Percentiles rank a stretch among this genome's conserved stretches.
These are phyloP conservation scores for Adelphocoris suturalis DNA, from an alignment of 2,888 invertebrate species.

Conservation along the genomic window DNA sequence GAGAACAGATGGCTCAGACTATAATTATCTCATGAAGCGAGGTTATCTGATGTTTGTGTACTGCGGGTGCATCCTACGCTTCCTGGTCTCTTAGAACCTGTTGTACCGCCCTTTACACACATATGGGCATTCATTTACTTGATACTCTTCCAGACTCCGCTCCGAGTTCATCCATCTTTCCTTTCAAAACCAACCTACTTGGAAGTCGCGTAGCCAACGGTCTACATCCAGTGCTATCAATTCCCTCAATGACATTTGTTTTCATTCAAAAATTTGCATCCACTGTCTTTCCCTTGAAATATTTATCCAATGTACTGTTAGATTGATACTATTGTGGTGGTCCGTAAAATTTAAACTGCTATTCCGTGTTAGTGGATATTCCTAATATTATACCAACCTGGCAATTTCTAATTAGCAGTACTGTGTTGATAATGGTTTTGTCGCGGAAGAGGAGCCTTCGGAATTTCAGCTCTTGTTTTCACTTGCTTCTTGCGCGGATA, in stretches of 20 bases:
- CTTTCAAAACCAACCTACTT: slow-evolving; percentile 39
- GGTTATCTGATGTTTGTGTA: slow-evolving; percentile 55
- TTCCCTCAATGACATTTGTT: slow-evolving; percentile 2
- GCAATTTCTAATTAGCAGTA: too few species aligned
- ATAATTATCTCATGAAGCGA: slow-evolving; percentile 51
- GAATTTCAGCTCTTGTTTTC: too few species aligned
- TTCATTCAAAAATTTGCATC: not conserved
- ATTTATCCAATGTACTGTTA: too few species aligned
- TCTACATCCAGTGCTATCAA: slow-evolving; percentile 8
- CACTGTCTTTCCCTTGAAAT: too few species aligned
- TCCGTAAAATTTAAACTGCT: too few species aligned
- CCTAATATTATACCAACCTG: too few species aligned
- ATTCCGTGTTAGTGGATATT: too few species aligned
- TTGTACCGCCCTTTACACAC: slow-evolving; percentile 15
- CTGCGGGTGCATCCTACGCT: slow-evolving; percentile 62
- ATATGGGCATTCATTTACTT: slow-evolving; percentile 53
- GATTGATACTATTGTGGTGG: too few species aligned
- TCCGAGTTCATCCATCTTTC: slow-evolving; percentile 12
- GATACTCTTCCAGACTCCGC: not conserved
- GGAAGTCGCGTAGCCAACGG: slow-evolving; percentile 2
- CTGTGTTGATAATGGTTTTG: too few species aligned
- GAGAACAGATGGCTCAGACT: slow-evolving; percentile 49
- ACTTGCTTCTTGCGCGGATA: too few species aligned
- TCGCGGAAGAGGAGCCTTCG: too few species aligned
- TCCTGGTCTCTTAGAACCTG: slow-evolving; percentile 40